Conservation (phyloP, 2,888 invertebrate species). For the Pammene fasciana region DNA sequence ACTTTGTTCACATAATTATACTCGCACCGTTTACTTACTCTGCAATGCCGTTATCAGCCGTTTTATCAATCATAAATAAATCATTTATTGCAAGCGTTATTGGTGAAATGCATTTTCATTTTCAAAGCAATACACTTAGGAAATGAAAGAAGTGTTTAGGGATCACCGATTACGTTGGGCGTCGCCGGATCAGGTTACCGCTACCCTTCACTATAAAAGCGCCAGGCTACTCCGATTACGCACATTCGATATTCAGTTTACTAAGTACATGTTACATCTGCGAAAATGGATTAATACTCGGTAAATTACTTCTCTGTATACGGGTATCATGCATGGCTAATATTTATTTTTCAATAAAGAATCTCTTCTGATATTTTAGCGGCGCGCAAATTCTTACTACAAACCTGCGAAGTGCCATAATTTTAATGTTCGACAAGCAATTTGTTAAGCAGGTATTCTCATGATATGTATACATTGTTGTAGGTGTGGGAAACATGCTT, state of each 20-base stretch:
- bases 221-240: conserved; percentile 67
- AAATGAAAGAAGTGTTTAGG: conserved; percentile 70
- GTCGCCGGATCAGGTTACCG: conserved; percentile 70
- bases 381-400: background rate
- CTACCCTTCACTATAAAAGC: conserved; percentile 78
- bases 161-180: conserved; percentile 63
- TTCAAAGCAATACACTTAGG: conserved; percentile 70
- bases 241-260: conserved; percentile 59
- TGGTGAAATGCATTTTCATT: conserved; percentile 64
- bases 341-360: too few species aligned
- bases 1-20: conserved; percentile 33
- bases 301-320: background rate
- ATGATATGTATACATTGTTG: conserved; percentile 39
- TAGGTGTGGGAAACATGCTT: conserved; percentile 61
- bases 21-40: conserved; percentile 5
- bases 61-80: conserved; percentile 36
- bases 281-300: background rate
- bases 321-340: too few species aligned
- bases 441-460: background rate
- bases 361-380: background rate
- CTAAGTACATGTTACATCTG: conserved; percentile 40
- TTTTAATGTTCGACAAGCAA: too few species aligned
- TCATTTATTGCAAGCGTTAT: conserved; percentile 35
- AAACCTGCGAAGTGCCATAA: too few species aligned
- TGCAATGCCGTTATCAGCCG: conserved; percentile 17